These are phyloP conservation scores for Synanthedon andrenaeformis DNA, from an alignment of 2,888 invertebrate species.

Conservation along the genomic window DNA sequence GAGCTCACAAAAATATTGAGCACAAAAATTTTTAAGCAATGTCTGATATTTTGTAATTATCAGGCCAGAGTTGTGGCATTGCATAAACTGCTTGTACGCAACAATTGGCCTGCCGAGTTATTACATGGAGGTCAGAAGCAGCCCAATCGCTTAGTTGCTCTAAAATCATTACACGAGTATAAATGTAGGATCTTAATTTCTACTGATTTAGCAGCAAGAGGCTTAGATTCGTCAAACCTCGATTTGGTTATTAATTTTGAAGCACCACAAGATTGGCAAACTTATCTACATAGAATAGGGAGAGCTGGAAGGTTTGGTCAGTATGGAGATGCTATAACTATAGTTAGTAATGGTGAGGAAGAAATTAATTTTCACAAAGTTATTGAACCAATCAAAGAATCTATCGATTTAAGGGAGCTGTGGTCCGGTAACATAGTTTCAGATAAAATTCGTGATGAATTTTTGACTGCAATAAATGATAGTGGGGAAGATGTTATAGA, in stretches of 20 bases:
- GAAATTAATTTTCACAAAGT: slow-evolving; percentile 67
- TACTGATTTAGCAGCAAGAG: slow-evolving; percentile 92
- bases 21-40: slow-evolving; percentile 85
- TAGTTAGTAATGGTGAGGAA: slow-evolving; percentile 78
- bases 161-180: slow-evolving; percentile 82
- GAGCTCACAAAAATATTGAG: slow-evolving; percentile 77
- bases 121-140: slow-evolving; percentile 87
- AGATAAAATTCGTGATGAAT: background rate
- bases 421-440: slow-evolving; percentile 28
- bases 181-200: slow-evolving; percentile 88
- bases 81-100: slow-evolving; percentile 75
- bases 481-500: background rate
- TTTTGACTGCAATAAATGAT: background rate
- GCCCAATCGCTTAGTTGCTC: slow-evolving; percentile 77
- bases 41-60: slow-evolving; percentile 91
- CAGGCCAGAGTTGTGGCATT: slow-evolving; percentile 86
- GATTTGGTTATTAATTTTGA: slow-evolving; percentile 95
- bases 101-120: slow-evolving; percentile 83
- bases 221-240: slow-evolving; percentile 93
- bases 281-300: slow-evolving; percentile 95
- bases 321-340: slow-evolving; percentile 82
- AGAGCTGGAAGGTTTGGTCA: slow-evolving; percentile 95
- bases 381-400: slow-evolving; percentile 66
- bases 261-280: slow-evolving; percentile 81
- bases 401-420: slow-evolving; percentile 26